These are phyloP conservation scores for Drosophila aldrichi DNA, from an alignment of 2,888 invertebrate genomes.

Conservation along the genomic window DNA sequence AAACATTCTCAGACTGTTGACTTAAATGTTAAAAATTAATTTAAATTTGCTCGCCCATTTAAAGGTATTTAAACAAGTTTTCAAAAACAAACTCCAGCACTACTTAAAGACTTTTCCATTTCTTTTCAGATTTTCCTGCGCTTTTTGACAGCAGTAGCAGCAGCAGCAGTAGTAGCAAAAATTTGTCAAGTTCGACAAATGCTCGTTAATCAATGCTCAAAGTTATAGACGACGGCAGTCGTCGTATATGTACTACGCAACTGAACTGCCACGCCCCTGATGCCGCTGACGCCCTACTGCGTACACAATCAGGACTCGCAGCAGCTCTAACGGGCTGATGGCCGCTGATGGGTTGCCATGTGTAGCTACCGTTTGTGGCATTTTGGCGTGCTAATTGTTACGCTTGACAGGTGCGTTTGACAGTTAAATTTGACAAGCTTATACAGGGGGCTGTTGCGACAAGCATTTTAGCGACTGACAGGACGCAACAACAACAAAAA, in stretches of 20 bases:
- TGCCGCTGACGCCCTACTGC: neutral
- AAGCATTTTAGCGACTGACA: conserved; percentile 13
- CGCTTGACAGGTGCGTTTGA: conserved; percentile 78
- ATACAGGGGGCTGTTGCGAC: conserved; percentile 39
- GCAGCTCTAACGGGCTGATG: conserved; percentile 9
- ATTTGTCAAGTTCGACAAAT: conserved; percentile 75
- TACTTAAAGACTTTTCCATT: neutral
- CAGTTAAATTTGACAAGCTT: conserved; percentile 79
- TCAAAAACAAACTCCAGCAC: neutral
- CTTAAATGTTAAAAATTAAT: no score
- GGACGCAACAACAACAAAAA: conserved; percentile 10
- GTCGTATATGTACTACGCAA: conserved; percentile 1
- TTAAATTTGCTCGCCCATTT: no score
- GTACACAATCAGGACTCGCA: conserved; percentile 1
- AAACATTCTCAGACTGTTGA: no score
- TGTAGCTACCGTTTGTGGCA: conserved; percentile 45
- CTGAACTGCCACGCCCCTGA: conserved; percentile 1
- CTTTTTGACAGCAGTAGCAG: conserved; percentile 28
- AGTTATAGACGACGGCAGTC: conserved; percentile 10
- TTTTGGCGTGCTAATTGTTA: conserved; percentile 75
- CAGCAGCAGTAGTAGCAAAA: conserved; percentile 24
- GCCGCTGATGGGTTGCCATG: conserved; percentile 6
- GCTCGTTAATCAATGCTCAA: conserved; percentile 70
- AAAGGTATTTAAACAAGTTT: neutral
- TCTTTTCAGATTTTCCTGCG: conserved; percentile 22